These are phyloP conservation scores for Arctocebus calabarensis DNA, from an alignment of 2,797 vertebrate species.

Conservation along the genomic window DNA sequence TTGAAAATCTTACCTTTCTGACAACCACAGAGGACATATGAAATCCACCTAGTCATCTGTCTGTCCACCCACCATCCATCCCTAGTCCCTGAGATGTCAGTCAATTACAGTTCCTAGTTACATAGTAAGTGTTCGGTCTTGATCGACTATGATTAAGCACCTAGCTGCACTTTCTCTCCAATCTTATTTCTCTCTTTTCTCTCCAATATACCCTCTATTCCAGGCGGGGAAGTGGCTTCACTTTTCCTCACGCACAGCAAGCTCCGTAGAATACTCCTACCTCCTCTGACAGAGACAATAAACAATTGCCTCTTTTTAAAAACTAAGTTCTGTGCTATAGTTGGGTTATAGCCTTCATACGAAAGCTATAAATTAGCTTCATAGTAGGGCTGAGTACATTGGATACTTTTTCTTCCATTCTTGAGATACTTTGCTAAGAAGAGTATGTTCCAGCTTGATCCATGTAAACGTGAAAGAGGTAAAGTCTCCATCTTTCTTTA, in stretches of 20 bases:
- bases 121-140: not conserved
- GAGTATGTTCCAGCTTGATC: no score
- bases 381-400: no score
- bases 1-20: not conserved
- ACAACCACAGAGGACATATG: not conserved
- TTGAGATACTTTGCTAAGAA: no score
- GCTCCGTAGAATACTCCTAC: no score
- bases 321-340: no score
- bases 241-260: not conserved
- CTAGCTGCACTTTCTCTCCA: not conserved
- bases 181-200: not conserved
- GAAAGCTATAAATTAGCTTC: no score
- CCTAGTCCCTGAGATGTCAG: not conserved
- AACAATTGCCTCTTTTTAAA: no score
- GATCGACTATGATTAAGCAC: not conserved
- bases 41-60: not conserved
- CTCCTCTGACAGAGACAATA: no score
- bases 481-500: no score
- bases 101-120: not conserved
- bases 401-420: no score
- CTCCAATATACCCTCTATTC: not conserved
- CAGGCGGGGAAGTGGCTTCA: not conserved
- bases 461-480: no score
- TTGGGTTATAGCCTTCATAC: no score
- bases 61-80: not conserved